Evolutionary conservation across 2,888 invertebrate species (phyloP), one percentile per base, ranked within the genome.

Genomic region (Drosophila niveifrons): DNA sequence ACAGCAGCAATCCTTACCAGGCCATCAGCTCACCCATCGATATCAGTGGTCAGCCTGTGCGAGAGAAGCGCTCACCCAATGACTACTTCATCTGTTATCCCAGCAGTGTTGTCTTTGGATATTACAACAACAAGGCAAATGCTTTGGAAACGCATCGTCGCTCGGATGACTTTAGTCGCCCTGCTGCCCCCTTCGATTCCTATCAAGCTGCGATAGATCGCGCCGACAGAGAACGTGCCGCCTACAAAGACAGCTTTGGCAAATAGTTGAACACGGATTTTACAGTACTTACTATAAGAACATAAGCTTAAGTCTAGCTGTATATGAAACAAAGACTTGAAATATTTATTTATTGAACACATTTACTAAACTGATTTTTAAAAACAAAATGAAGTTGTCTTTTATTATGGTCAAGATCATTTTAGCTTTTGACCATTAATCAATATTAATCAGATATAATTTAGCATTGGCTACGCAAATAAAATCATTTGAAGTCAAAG

Each of bases 21-120:
- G 65, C 48, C 4, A 6, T 87, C 36, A 44, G 48, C 29, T 83
- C 83, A 9, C 10, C 51, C 23, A 52, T 53, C 2, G 83, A 83
- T 23, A 56, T 83, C 7, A 88, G 65, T 10, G 83, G 83, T 0
- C 71, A 87, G 18, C 64, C 68, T 1, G 82, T 83, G 53, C 57
- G 82, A 0, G 46, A 55, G 43, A 84, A 70, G 23, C 83, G 89
- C 0, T 56, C 66, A 28, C 29, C 29, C 2, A 10, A 58, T 9
- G 83, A 83, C 44, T 68, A 75, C 53, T 83, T 62, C 51, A 88
- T 83, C 41, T 83, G 83, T 8, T 83, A 83, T 66, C 87, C 83
- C 18, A 83, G 87, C 69, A 80, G 75, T 23, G 87, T 56, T 0
- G 83, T 83, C 28, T 88, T 86, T n/a, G 69, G 59, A 17, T 72